Percentiles rank a stretch among this genome's conserved stretches.
phyloP scores from a whole-genome alignment of 2,797 vertebrate genomes.

The Malacoraja senta region DNA sequence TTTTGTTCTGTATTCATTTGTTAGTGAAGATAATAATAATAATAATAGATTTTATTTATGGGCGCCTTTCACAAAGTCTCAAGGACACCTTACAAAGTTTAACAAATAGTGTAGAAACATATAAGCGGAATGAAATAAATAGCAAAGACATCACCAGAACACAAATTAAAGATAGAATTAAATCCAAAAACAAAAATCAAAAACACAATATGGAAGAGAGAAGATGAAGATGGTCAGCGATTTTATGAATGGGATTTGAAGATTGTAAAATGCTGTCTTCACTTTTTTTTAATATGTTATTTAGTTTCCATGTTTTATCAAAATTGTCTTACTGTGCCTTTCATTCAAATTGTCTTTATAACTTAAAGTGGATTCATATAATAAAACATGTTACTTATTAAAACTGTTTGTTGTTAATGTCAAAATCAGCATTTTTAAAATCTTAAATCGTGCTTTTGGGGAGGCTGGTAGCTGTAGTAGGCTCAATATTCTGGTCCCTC shows the following conservation, averaged over 20 bases:
- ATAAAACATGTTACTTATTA: constrained; percentile 64
- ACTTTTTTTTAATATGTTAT: constrained; percentile 84
- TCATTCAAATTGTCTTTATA: constrained; percentile 87
- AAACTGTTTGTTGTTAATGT: not conserved
- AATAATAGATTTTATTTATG: no score
- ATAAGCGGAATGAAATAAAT: no score
- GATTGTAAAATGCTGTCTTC: constrained; percentile 73
- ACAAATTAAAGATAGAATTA: no score
- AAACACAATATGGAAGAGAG: no score
- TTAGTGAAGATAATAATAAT: no score
- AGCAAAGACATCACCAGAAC: no score
- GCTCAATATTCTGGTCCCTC: no score
- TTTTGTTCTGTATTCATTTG: constrained; percentile 72
- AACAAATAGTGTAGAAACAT: no score
- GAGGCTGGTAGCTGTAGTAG: not conserved
- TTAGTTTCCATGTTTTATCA: constrained; percentile 86
- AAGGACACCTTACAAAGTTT: no score
- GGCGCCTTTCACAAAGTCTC: no score
- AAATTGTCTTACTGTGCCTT: constrained; percentile 96
- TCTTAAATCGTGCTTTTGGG: not conserved
- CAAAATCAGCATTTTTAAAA: not conserved
- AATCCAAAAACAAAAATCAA: no score
- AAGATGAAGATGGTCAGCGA: constrained; percentile 53
- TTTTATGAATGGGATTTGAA: constrained; percentile 69
- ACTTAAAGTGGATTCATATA: constrained; percentile 94